These are phyloP conservation scores for Paralinhomoeus sp. DNA, from an alignment of 2,888 invertebrate species.

Conservation along the genomic window DNA sequence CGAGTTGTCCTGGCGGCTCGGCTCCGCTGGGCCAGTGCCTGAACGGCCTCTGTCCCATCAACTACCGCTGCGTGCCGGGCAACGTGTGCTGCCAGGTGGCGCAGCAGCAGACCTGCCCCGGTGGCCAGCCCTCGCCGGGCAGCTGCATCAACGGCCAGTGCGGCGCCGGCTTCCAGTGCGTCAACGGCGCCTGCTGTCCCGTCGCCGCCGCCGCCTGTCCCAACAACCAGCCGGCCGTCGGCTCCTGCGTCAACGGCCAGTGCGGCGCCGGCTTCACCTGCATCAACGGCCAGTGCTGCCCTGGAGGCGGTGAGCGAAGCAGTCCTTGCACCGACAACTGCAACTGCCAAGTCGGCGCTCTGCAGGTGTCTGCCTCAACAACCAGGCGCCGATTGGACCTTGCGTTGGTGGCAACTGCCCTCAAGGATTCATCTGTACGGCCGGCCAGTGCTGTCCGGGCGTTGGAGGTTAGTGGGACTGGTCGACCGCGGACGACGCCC, in stretches of 20 bases:
- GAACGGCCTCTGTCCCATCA: constrained; percentile 19
- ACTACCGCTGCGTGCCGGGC: constrained; percentile 7
- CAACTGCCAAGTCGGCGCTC: no score
- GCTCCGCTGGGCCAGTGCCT: constrained; percentile 18
- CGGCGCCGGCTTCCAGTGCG: constrained; percentile 14
- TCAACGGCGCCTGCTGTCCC: constrained; percentile 17
- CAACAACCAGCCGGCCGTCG: constrained; percentile 11
- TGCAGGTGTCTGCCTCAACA: no score
- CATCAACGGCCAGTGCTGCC: constrained; percentile 12
- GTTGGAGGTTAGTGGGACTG: no score
- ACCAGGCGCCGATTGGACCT: no score
- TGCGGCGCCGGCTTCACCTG: constrained; percentile 16
- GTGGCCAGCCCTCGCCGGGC: constrained; percentile 8
- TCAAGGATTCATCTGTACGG: no score
- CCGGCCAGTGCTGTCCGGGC: no score
- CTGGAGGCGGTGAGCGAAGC: no score
- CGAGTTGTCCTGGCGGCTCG: constrained; percentile 8
- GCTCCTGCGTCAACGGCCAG: constrained; percentile 20
- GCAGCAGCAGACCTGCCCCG: not conserved
- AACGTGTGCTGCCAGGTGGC: constrained; percentile 13
- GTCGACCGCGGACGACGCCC: no score
- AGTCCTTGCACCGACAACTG: no score
- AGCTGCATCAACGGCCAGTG: constrained; percentile 15
- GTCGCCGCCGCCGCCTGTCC: constrained; percentile 7
- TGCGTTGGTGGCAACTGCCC: no score